These are phyloP conservation scores for Patiria pectinifera DNA, from an alignment of 53 echinoderm and acorn worm genomes.

Conservation along the genomic window DNA sequence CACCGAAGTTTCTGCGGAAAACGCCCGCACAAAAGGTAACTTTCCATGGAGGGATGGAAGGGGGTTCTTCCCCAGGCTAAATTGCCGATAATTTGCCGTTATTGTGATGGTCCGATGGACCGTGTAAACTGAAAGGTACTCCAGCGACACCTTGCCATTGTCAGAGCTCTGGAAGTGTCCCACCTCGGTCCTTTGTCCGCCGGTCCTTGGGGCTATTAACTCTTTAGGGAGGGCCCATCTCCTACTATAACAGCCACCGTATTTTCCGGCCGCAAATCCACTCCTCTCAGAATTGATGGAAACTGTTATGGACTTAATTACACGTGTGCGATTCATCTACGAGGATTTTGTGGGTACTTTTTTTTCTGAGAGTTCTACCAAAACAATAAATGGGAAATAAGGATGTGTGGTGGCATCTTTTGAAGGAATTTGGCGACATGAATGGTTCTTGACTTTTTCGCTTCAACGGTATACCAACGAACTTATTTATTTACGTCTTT, in stretches of 20 bases:
- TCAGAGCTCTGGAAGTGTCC: constrained; percentile 13
- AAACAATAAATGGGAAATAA: too few relatives aligned
- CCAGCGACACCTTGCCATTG: constrained; percentile 49
- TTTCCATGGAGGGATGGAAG: neutral
- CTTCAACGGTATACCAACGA: too few relatives aligned
- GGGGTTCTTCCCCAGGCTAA: neutral
- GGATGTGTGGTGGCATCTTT: too few relatives aligned
- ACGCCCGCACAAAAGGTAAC: neutral
- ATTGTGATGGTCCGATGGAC: constrained; percentile 29
- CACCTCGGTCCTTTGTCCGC: constrained; percentile 41
- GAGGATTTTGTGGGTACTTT: too few relatives aligned
- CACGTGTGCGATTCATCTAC: too few relatives aligned
- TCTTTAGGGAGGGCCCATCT: too few relatives aligned
- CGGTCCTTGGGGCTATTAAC: constrained; percentile 30
- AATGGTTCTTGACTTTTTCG: too few relatives aligned
- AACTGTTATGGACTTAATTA: neutral
- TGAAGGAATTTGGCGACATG: too few relatives aligned
- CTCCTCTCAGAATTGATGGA: neutral
- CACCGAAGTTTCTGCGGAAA: neutral
- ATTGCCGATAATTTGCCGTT: constrained; percentile 36
- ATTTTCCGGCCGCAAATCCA: constrained; percentile 22
- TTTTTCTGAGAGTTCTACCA: too few relatives aligned
- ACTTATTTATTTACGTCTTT: too few relatives aligned
- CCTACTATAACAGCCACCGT: neutral
- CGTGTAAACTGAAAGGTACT: constrained; percentile 25